Evolutionary conservation across 2,888 invertebrate genomes (phyloP).

Genomic region (Pristionchus japonicus): DNA sequence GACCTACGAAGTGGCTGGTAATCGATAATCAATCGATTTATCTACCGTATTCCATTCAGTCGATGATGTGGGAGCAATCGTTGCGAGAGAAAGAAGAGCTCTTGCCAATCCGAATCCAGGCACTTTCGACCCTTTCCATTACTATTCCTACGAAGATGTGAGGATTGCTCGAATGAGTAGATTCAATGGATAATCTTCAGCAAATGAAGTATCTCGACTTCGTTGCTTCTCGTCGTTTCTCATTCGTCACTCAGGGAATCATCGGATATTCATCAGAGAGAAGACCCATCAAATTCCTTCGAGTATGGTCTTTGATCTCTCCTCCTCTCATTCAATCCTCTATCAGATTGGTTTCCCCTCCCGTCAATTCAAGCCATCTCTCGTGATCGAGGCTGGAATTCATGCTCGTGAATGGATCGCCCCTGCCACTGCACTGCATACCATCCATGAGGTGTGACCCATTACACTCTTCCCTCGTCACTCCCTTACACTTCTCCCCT

Average conservation of each 20-base stretch:
- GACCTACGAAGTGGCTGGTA: conserved; percentile 32
- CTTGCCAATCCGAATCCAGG: conserved; percentile 1
- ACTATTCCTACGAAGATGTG: conserved; percentile 34
- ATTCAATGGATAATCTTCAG: background rate
- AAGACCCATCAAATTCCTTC: conserved; percentile 33
- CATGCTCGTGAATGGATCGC: conserved; percentile 45
- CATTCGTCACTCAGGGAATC: conserved; percentile 7
- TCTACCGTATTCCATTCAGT: conserved; percentile 12
- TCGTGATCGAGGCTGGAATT: conserved; percentile 30
- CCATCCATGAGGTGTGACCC: background rate
- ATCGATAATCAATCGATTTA: background rate
- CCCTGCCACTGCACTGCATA: conserved; percentile 11
- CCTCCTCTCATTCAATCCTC: background rate
- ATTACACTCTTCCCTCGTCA: background rate
- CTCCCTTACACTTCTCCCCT: background rate
- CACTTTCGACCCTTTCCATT: conserved; percentile 22
- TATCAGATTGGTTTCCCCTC: conserved; percentile 27
- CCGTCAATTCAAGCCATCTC: conserved; percentile 9
- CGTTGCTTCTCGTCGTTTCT: background rate
- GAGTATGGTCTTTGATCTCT: conserved; percentile 8
- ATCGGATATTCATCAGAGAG: conserved; percentile 8
- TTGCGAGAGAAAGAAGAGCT: conserved; percentile 28
- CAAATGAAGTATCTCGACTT: conserved; percentile 40
- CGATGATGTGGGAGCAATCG: conserved; percentile 12
- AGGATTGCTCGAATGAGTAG: too few relatives aligned